phyloP scores from a whole-genome alignment of 2,797 vertebrate genomes.

The Liasis olivaceus region DNA sequence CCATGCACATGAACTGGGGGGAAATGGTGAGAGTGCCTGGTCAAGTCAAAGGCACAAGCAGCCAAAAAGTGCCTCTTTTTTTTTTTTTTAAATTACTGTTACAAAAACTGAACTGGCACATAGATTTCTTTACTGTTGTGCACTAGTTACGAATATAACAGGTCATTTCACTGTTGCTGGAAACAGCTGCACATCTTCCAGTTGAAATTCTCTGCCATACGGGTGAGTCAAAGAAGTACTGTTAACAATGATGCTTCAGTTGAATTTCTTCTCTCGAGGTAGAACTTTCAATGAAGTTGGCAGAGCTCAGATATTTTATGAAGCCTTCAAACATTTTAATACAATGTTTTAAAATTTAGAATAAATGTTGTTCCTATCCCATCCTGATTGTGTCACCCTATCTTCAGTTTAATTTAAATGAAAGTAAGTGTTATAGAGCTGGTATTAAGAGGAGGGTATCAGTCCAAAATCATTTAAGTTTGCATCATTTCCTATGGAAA shows the following conservation, averaged over 20 bases:
- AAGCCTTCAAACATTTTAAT: conserved; percentile 62
- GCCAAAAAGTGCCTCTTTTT: conserved; percentile 75
- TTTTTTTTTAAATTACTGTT: conserved; percentile 57
- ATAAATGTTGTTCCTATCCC: conserved; percentile 31
- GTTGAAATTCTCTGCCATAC: conserved; percentile 24
- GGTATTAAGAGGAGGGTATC: conserved; percentile 30
- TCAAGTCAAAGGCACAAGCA: conserved; percentile 72
- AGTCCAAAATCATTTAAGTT: conserved; percentile 65
- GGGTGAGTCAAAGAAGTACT: conserved; percentile 17
- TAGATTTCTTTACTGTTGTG: conserved; percentile 48
- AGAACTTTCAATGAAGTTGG: conserved; percentile 36
- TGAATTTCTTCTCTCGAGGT: conserved; percentile 31
- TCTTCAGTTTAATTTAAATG: conserved; percentile 27
- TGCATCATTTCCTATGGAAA: conserved; percentile 82
- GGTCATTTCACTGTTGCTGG: conserved; percentile 52
- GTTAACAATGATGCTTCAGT: background rate
- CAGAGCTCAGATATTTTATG: conserved; percentile 45
- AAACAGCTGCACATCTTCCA: conserved; percentile 16
- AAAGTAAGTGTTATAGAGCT: conserved; percentile 47
- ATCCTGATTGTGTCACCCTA: conserved; percentile 28
- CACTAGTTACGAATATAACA: conserved; percentile 52
- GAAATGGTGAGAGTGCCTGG: conserved; percentile 67
- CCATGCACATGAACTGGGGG: conserved; percentile 68
- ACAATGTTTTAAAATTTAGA: conserved; percentile 61
- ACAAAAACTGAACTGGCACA: conserved; percentile 49